Conservation (phyloP, 2,888 invertebrate genomes). For the Caradrina clavipalpis region DNA sequence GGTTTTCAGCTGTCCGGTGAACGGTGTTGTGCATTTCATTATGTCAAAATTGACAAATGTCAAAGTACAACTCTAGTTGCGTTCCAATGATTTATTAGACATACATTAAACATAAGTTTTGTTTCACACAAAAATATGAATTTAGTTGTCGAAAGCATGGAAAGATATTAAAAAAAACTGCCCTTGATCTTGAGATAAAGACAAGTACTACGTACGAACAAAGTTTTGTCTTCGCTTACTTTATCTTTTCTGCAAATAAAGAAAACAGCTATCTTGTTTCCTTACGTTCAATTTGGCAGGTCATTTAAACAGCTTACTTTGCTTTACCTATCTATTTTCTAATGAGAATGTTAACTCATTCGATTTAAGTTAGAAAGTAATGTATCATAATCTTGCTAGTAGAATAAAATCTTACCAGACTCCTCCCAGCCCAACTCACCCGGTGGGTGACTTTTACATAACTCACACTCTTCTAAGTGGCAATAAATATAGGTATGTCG, state of each 20-base stretch:
- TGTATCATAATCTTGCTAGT: background rate
- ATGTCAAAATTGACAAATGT: background rate
- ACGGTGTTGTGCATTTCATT: conserved; percentile 22
- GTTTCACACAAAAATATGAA: background rate
- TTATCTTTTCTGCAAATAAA: background rate
- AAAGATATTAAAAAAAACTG: background rate
- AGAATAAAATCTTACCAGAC: no score
- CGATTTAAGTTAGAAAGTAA: conserved; percentile 5
- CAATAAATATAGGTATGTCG: no score
- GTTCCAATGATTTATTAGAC: conserved; percentile 22
- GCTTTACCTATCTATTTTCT: conserved; percentile 3
- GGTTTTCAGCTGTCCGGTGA: conserved; percentile 12
- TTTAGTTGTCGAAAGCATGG: conserved; percentile 2
- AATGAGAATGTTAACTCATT: conserved; percentile 23
- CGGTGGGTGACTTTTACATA: no score
- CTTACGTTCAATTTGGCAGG: background rate
- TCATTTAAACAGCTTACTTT: background rate
- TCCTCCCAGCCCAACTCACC: no score
- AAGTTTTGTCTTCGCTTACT: background rate
- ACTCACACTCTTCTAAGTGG: no score
- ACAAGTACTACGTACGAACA: background rate
- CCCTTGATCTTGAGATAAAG: background rate
- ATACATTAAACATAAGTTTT: conserved; percentile 10
- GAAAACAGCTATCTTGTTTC: no score
- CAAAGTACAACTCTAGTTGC: conserved; percentile 29